A percentile compares a stretch with the other conserved stretches of the same genome.
Conservation (phyloP, 2,888 invertebrate species). For the Hypomecis punctinalis region DNA sequence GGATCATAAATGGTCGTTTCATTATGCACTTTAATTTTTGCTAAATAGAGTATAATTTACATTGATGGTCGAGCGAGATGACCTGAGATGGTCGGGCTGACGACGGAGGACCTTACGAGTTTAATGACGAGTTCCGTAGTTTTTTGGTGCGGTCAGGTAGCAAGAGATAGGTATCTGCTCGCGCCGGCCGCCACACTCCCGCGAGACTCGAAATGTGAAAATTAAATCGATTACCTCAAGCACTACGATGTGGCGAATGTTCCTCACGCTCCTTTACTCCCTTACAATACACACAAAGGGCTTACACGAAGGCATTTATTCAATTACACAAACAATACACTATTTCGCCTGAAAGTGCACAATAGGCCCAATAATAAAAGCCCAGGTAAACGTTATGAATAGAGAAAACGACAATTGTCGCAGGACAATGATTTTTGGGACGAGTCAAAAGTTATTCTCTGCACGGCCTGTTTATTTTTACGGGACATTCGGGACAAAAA, state of each 20-base stretch:
- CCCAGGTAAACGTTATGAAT: slow-evolving; percentile 77
- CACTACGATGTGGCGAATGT: slow-evolving; percentile 23
- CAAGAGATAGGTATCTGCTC: slow-evolving; percentile 44
- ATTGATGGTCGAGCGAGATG: slow-evolving; percentile 44
- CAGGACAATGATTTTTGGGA: slow-evolving; percentile 71
- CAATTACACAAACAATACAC: slow-evolving; percentile 80
- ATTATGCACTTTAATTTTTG: slow-evolving; percentile 69
- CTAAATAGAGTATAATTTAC: slow-evolving; percentile 70
- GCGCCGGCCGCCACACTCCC: slow-evolving; percentile 2
- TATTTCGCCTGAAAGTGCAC: slow-evolving; percentile 77
- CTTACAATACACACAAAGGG: slow-evolving; percentile 60
- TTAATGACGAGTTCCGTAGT: slow-evolving; percentile 71
- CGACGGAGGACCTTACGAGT: slow-evolving; percentile 52
- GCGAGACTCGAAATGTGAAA: slow-evolving; percentile 26
- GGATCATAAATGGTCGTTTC: slow-evolving; percentile 52
- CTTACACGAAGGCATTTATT: slow-evolving; percentile 76
- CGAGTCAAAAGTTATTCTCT: slow-evolving; percentile 77
- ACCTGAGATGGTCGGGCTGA: slow-evolving; percentile 1
- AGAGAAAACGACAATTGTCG: slow-evolving; percentile 73
- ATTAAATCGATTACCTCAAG: slow-evolving; percentile 50
- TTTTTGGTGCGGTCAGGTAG: slow-evolving; percentile 70
- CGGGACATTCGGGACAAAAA: slow-evolving; percentile 53
- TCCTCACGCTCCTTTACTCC: slow-evolving; percentile 42
- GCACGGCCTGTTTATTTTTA: slow-evolving; percentile 71
- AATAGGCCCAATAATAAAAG: slow-evolving; percentile 64